Conservation (phyloP, 2,888 invertebrate genomes). For the Synanthedon vespiformis region DNA sequence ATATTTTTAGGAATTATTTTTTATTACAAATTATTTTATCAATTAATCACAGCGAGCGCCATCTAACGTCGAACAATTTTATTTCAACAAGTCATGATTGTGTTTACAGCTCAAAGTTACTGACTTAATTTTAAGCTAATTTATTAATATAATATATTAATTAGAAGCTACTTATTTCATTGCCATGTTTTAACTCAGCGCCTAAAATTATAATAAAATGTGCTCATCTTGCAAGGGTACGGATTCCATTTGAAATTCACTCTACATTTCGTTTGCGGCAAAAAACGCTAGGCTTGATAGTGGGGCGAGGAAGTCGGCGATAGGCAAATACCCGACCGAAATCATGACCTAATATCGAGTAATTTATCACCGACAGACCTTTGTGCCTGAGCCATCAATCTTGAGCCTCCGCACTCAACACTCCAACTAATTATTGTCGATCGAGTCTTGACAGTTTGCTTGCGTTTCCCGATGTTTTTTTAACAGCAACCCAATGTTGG, state of each 20-base stretch:
- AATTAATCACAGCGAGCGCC: too few species aligned
- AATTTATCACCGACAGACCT: slow-evolving; percentile 68
- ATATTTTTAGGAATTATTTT: too few species aligned
- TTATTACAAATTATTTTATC: too few species aligned
- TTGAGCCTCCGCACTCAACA: slow-evolving; percentile 57
- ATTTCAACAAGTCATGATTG: too few species aligned
- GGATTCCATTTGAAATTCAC: slow-evolving; percentile 27
- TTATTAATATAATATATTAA: too few species aligned
- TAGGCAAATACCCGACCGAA: slow-evolving; percentile 62
- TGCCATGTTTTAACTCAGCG: too few species aligned
- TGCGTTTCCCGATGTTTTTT: slow-evolving; percentile 10
- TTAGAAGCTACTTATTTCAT: too few species aligned
- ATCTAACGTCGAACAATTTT: too few species aligned
- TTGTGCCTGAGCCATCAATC: slow-evolving; percentile 61
- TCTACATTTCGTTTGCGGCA: slow-evolving; percentile 27
- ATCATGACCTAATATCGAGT: slow-evolving; percentile 66
- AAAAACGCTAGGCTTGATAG: slow-evolving; percentile 40
- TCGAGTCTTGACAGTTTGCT: slow-evolving; percentile 53
- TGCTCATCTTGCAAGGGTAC: too few species aligned
- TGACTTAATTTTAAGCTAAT: too few species aligned
- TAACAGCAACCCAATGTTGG: not conserved
- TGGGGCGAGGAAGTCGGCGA: slow-evolving; percentile 25
- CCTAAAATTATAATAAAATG: too few species aligned
- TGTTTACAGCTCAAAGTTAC: too few species aligned
- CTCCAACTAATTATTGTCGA: slow-evolving; percentile 64